Conservation (phyloP, 1,140 invertebrate genomes). For the Calephelis virginiensis region DNA sequence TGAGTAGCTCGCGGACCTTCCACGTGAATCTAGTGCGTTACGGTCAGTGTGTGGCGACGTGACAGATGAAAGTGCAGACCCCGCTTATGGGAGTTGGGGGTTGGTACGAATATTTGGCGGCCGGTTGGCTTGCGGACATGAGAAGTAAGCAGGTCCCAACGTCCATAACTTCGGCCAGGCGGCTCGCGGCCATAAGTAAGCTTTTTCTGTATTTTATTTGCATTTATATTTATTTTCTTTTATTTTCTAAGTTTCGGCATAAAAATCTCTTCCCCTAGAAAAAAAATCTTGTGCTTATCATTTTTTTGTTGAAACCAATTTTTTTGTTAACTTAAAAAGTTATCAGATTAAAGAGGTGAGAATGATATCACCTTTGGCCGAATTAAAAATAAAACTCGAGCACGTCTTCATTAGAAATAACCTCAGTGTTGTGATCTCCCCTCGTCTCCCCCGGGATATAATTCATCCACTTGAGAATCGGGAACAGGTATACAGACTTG, state of each 20-base stretch:
- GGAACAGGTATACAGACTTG: constrained; percentile 69
- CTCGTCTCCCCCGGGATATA: constrained; percentile 65
- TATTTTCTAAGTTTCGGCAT: neutral
- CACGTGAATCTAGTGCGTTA: constrained; percentile 34
- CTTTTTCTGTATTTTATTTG: constrained; percentile 74
- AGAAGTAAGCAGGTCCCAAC: constrained; percentile 77
- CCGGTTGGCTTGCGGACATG: constrained; percentile 74
- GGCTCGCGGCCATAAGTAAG: constrained; percentile 77
- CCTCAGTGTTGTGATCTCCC: constrained; percentile 51
- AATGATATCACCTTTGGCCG: constrained; percentile 51
- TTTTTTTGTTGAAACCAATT: constrained; percentile 17
- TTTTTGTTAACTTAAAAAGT: constrained; percentile 27
- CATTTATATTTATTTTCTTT: constrained; percentile 39
- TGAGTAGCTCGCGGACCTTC: constrained; percentile 73
- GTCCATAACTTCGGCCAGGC: constrained; percentile 75
- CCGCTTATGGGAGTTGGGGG: constrained; percentile 73
- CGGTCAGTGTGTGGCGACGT: constrained; percentile 50
- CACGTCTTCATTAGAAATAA: constrained; percentile 69
- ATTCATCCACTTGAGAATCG: constrained; percentile 73
- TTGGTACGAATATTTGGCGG: constrained; percentile 68
- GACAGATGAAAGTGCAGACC: constrained; percentile 71
- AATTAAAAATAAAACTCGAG: constrained; percentile 66
- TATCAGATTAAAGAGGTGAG: constrained; percentile 44
- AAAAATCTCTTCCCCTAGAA: constrained; percentile 9
- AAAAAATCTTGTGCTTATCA: neutral